Percentiles rank a stretch among this genome's conserved stretches.
Conservation (phyloP, 2,113 vertebrate genomes). For the Ptilorrhoa leucosticta region DNA sequence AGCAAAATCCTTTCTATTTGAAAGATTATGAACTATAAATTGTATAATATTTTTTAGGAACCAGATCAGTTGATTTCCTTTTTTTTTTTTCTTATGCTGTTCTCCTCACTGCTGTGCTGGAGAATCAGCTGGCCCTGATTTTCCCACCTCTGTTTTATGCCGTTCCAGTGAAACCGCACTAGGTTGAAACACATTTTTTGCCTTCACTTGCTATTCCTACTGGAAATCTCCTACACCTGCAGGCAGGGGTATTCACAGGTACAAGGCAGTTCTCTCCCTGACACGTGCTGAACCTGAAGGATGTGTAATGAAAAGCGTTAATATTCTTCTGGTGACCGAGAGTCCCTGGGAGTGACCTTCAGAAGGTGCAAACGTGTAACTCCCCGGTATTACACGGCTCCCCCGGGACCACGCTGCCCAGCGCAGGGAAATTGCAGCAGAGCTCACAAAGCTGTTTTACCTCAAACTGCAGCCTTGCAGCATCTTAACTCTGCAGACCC, state of each 20-base stretch:
- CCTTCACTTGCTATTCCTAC: not conserved
- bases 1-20: not conserved
- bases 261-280: not conserved
- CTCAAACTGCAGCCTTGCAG: not conserved
- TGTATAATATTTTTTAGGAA: not conserved
- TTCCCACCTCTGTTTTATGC: not conserved
- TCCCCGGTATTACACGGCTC: not conserved
- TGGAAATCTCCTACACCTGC: not conserved
- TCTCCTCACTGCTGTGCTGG: not conserved
- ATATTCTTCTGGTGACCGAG: not conserved
- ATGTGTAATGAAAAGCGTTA: not conserved
- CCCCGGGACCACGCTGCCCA: accelerated
- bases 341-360: not conserved
- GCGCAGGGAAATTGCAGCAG: not conserved
- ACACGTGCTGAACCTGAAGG: not conserved
- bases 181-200: not conserved
- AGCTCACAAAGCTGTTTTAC: not conserved
- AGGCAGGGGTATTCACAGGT: not conserved
- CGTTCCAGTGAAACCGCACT: not conserved
- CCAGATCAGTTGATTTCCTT: accelerated
- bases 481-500: not conserved
- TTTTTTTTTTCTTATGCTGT: not conserved
- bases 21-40: not conserved
- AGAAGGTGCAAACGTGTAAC: not conserved
- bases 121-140: not conserved